Evolutionary conservation across 2,113 vertebrate species (phyloP).

Genomic region (Cephalopholis sonnerati): DNA sequence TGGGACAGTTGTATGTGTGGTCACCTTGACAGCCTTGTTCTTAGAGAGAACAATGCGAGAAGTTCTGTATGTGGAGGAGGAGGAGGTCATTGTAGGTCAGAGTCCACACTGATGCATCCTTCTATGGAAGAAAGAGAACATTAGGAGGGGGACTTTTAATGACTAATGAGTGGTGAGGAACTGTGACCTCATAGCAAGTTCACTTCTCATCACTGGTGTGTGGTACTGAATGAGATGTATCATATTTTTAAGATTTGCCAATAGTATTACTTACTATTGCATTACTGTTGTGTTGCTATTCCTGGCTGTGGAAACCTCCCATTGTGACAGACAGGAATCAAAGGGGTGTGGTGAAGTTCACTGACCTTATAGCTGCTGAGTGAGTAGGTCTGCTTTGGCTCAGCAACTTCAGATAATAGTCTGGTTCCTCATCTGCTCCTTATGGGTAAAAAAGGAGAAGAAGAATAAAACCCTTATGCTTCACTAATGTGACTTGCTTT

Average conservation of each 20-base stretch:
- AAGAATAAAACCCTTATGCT: not conserved
- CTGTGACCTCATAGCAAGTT: constrained; percentile 1
- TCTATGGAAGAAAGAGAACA: constrained; percentile 24
- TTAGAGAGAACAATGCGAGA: constrained; percentile 47
- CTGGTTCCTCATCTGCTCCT: constrained; percentile 37
- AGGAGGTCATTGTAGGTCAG: constrained; percentile 45
- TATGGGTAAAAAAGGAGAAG: constrained; percentile 14
- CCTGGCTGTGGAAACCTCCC: constrained; percentile 31
- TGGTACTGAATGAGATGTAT: not conserved
- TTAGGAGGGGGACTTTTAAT: not conserved
- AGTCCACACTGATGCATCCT: constrained; percentile 20
- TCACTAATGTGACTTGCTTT: not conserved
- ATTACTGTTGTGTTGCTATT: constrained; percentile 29
- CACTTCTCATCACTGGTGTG: not conserved
- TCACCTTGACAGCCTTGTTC: constrained; percentile 59
- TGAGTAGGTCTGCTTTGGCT: constrained; percentile 54
- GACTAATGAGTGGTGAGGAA: constrained; percentile 2
- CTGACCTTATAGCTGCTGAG: constrained; percentile 62
- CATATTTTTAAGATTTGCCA: not conserved
- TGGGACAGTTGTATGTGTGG: constrained; percentile 23
- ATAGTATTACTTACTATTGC: not conserved
- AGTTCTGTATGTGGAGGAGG: constrained; percentile 15
- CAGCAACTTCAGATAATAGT: constrained; percentile 57
- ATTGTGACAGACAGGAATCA: constrained; percentile 49
- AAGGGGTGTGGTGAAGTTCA: constrained; percentile 73